phyloP scores from a whole-genome alignment of 2,888 invertebrate genomes.

The Hipparchia semele region DNA sequence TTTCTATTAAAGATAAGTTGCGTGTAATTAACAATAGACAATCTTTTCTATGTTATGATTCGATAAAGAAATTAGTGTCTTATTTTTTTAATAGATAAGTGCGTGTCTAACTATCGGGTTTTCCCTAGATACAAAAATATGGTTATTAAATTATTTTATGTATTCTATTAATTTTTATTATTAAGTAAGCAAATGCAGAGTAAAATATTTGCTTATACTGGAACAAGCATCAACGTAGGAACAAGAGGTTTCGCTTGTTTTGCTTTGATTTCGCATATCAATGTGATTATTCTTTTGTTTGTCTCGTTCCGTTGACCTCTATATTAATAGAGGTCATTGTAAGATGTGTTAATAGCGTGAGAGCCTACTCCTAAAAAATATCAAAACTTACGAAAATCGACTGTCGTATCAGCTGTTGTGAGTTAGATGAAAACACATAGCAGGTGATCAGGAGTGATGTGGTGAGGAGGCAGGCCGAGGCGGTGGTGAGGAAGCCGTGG shows the following conservation, averaged over 20 bases:
- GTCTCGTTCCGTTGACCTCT: too few relatives aligned
- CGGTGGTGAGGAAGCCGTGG: slow-evolving; percentile 91
- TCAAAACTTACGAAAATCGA: slow-evolving; percentile 90
- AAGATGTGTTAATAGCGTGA: too few relatives aligned
- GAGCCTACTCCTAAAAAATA: too few relatives aligned
- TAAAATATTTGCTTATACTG: too few relatives aligned
- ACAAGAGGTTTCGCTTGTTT: too few relatives aligned
- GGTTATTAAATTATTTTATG: too few relatives aligned
- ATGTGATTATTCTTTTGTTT: too few relatives aligned
- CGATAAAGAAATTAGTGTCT: background rate
- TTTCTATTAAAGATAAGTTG: background rate
- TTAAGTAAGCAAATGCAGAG: too few relatives aligned
- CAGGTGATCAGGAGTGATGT: slow-evolving; percentile 88
- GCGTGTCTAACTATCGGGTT: background rate
- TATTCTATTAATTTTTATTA: too few relatives aligned
- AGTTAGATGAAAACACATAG: slow-evolving; percentile 90
- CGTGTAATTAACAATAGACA: background rate
- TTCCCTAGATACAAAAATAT: background rate
- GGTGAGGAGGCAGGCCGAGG: slow-evolving; percentile 91
- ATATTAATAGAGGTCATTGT: too few relatives aligned
- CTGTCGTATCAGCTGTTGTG: slow-evolving; percentile 89
- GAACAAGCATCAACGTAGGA: too few relatives aligned
- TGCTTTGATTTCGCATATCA: too few relatives aligned
- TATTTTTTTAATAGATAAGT: background rate
- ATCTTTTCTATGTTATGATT: slow-evolving; percentile 1